phyloP scores from a whole-genome alignment of 2,888 invertebrate species.

The Ormyrus nitidulus region DNA sequence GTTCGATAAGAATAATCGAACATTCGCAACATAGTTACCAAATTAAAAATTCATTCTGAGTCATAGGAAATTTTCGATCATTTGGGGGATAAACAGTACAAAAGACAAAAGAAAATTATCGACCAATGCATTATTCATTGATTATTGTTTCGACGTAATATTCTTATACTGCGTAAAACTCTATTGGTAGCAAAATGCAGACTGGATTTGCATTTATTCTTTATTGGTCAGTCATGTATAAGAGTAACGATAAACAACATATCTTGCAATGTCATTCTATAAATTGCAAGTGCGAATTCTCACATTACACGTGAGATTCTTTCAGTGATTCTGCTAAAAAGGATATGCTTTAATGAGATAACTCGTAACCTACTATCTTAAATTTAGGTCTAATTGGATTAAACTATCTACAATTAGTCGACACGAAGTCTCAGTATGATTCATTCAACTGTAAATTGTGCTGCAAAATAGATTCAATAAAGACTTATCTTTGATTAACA shows the following conservation, averaged over 20 bases:
- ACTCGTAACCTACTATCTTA: constrained; percentile 46
- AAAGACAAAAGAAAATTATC: constrained; percentile 33
- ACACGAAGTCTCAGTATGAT: constrained; percentile 32
- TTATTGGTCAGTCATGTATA: constrained; percentile 6
- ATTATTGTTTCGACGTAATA: constrained; percentile 18
- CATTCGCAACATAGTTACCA: neutral
- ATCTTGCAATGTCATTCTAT: neutral
- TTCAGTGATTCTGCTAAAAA: constrained; percentile 40
- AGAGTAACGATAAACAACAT: neutral
- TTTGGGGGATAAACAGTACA: constrained; percentile 6
- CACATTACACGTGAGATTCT: constrained; percentile 5
- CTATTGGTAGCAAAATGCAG: neutral
- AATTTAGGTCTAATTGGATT: constrained; percentile 47
- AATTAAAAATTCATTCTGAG: constrained; percentile 11
- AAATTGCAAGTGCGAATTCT: constrained; percentile 14
- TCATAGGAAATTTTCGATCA: constrained; percentile 37
- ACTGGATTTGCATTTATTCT: constrained; percentile 27
- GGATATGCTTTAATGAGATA: constrained; percentile 51
- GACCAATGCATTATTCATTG: constrained; percentile 40
- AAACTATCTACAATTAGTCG: constrained; percentile 48
- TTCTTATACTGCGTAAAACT: constrained; percentile 1
- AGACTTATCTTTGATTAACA: neutral
- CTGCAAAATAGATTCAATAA: constrained; percentile 22
- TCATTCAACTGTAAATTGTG: constrained; percentile 20
- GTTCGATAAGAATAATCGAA: constrained; percentile 36